A percentile compares a stretch with the other conserved stretches of the same genome.
Conservation (phyloP, 2,888 invertebrate species). For the Chrysina gloriosa region DNA sequence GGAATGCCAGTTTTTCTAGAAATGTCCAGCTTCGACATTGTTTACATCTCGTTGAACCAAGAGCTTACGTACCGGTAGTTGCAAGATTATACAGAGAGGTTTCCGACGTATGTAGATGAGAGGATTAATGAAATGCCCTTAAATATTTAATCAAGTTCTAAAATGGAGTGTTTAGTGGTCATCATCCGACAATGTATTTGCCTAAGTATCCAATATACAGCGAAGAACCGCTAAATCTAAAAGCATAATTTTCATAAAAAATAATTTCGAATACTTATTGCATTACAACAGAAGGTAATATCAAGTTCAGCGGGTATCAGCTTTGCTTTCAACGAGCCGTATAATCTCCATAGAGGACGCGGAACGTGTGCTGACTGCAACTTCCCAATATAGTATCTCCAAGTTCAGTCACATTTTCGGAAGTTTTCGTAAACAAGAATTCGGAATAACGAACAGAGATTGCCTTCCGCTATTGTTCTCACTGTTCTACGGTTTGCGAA, state of each 20-base stretch:
- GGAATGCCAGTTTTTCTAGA: too few relatives aligned
- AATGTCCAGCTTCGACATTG: too few relatives aligned
- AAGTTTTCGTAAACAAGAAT: conserved; percentile 20
- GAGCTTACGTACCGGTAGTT: too few relatives aligned
- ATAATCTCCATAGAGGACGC: neutral
- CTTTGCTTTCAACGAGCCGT: neutral
- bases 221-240: neutral
- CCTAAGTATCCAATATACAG: neutral
- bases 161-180: neutral
- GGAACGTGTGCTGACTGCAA: neutral
- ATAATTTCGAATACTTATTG: neutral
- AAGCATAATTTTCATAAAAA: neutral
- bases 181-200: neutral
- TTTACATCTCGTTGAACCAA: too few relatives aligned
- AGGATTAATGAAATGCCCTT: neutral
- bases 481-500: neutral
- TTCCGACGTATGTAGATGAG: too few relatives aligned
- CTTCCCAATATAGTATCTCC: neutral
- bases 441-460: neutral
- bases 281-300: neutral
- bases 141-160: neutral
- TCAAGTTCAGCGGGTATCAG: neutral
- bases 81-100: too few relatives aligned
- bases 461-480: neutral
- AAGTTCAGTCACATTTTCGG: neutral